Evolutionary conservation across 2,113 vertebrate genomes (phyloP), one percentile per base, ranked within the genome.

Genomic region (Microtus ochrogaster): DNA sequence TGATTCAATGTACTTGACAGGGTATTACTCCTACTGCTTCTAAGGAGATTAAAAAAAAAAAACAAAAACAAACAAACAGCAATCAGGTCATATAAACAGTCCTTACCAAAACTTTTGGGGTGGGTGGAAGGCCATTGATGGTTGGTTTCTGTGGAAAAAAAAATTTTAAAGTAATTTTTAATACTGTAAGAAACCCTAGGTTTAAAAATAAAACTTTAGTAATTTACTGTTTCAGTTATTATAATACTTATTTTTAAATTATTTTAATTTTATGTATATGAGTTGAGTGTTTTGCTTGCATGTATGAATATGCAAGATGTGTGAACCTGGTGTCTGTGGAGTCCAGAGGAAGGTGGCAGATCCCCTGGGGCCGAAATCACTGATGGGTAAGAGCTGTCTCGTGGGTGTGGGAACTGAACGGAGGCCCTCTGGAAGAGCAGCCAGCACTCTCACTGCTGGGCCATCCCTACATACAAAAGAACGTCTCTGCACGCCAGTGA

Each of bases 41-140:
- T 70, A 82, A 79, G 92, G 55, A 93, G n/a, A 93, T 49, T 47
- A 44, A 94, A 55, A 68, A 65, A 84, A 84, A 84, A 63, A 28
- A 52, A n/a, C n/a, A n/a, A n/a, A n/a, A n/a, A n/a, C n/a, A n/a
- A n/a, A n/a, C n/a, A 52, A 84, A 74, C 2, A 33, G 24, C 41
- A 91, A 89, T 66, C 33, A 78, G 39, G 61, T 94, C 41, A 93
- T 55, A 96, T 79, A 72, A 94, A 97, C 76, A 87, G 83, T 94
- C 97, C 99, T 99, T 99, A 99, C 99, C 99, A 99, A 99, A 17
- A 99, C 99, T 99, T 99, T 99, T 0, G 99, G 99, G 14, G 99
- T 99, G 4, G 99, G 99, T 21, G 99, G 99, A 65, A 99, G 99
- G 85, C 99, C 99, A 92, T 99, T 99, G 98, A 99, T 99, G 0